Conservation (phyloP, 2,797 vertebrate genomes). For the Argya squamiceps region DNA sequence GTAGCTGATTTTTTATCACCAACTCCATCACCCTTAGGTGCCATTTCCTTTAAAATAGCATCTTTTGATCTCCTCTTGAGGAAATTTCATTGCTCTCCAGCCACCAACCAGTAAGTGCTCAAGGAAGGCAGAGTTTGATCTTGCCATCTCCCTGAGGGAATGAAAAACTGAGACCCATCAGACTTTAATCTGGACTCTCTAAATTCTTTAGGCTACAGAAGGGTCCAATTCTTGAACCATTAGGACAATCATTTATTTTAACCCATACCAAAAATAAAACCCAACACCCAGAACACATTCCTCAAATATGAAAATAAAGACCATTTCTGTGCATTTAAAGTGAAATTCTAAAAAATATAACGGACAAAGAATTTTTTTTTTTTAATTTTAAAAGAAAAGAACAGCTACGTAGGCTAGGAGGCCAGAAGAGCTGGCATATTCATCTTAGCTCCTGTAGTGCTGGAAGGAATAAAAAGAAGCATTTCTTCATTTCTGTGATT, state of each 20-base stretch:
- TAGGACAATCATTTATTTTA: slow-evolving; percentile 43
- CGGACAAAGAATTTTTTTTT: neutral
- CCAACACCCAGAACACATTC: neutral
- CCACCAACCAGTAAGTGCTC: slow-evolving; percentile 44
- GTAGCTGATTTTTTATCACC: slow-evolving; percentile 37
- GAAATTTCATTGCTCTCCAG: slow-evolving; percentile 41
- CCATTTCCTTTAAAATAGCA: slow-evolving; percentile 28
- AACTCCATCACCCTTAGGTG: slow-evolving; percentile 16
- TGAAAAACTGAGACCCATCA: neutral
- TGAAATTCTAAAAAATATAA: neutral
- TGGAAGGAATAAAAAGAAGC: neutral
- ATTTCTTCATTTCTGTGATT: neutral
- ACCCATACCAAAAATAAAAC: slow-evolving; percentile 44
- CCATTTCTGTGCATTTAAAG: slow-evolving; percentile 24
- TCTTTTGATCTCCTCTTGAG: neutral
- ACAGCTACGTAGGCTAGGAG: neutral
- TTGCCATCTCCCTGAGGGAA: neutral
- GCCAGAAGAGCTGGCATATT: neutral
- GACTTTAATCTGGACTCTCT: slow-evolving; percentile 42
- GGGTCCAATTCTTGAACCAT: slow-evolving; percentile 57
- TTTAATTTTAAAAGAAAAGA: neutral
- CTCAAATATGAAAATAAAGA: slow-evolving; percentile 26
- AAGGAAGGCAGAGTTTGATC: neutral
- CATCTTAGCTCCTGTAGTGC: neutral
- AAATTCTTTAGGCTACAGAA: neutral